phyloP scores from a whole-genome alignment of 2,797 vertebrate genomes.

The Anomalospiza imberbis region DNA sequence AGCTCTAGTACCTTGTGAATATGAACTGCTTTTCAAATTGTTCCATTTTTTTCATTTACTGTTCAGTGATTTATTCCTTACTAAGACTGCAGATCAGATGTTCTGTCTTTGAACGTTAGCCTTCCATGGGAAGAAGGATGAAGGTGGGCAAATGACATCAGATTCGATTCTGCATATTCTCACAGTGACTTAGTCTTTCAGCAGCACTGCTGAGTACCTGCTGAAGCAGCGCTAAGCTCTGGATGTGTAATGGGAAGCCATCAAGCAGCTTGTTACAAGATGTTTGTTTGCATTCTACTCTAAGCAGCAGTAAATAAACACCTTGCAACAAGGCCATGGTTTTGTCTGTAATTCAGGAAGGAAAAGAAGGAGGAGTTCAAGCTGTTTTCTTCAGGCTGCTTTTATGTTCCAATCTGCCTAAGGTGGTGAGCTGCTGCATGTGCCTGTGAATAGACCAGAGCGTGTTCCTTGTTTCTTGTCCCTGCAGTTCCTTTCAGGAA shows the following conservation, averaged over 20 bases:
- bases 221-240: not conserved
- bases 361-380: not conserved
- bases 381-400: not conserved
- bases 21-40: not conserved
- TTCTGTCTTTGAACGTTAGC: not conserved
- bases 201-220: not conserved
- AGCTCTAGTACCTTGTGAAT: not conserved
- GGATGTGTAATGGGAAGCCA: not conserved
- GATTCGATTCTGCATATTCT: not conserved
- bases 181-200: not conserved
- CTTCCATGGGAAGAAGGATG: not conserved
- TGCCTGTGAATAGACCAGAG: not conserved
- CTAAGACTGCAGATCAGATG: not conserved
- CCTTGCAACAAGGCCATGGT: not conserved
- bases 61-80: not conserved
- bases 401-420: not conserved
- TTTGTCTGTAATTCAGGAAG: not conserved
- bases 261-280: not conserved
- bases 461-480: rapidly evolving
- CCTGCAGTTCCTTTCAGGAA: not conserved
- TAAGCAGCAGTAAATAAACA: constrained; percentile 30
- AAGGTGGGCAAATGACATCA: not conserved
- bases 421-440: not conserved
- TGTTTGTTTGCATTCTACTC: not conserved
- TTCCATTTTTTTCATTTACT: not conserved